These are phyloP conservation scores for Heterotilapia buettikoferi DNA, from an alignment of 2,113 vertebrate species.

Conservation along the genomic window DNA sequence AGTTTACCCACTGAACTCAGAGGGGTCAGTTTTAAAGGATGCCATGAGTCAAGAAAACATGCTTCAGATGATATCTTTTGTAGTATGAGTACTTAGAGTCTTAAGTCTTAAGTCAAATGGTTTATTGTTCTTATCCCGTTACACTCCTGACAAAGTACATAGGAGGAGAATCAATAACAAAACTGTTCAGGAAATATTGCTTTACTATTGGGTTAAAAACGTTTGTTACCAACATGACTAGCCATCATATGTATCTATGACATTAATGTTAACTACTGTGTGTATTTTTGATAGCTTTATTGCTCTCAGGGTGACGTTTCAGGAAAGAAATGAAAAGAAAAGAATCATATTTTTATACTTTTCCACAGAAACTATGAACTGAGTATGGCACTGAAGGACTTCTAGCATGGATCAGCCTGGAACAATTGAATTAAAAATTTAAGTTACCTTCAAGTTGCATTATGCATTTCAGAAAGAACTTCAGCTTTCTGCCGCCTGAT, in stretches of 20 bases:
- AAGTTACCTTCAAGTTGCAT: not conserved
- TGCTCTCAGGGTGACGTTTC: not conserved
- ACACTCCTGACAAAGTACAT: not conserved
- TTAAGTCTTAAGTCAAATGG: not conserved
- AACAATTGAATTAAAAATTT: not conserved
- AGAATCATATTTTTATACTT: not conserved
- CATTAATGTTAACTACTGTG: not conserved
- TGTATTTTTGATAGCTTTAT: not conserved
- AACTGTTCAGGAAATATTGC: not conserved
- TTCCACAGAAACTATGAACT: not conserved
- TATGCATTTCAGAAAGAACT: not conserved
- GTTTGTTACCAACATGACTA: not conserved
- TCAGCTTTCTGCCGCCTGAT: fast-evolving
- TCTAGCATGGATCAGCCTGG: not conserved
- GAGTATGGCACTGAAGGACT: not conserved
- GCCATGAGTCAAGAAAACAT: not conserved
- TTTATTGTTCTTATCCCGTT: fast-evolving
- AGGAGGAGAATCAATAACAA: not conserved
- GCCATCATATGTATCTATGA: not conserved
- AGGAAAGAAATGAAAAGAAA: not conserved
- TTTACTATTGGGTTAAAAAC: not conserved
- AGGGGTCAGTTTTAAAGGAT: not conserved
- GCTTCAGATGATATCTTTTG: not conserved
- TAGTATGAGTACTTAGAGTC: not conserved
- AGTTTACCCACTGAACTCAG: not conserved